phyloP scores from a whole-genome alignment of 2,888 invertebrate genomes.

The Eremobia ochroleuca region DNA sequence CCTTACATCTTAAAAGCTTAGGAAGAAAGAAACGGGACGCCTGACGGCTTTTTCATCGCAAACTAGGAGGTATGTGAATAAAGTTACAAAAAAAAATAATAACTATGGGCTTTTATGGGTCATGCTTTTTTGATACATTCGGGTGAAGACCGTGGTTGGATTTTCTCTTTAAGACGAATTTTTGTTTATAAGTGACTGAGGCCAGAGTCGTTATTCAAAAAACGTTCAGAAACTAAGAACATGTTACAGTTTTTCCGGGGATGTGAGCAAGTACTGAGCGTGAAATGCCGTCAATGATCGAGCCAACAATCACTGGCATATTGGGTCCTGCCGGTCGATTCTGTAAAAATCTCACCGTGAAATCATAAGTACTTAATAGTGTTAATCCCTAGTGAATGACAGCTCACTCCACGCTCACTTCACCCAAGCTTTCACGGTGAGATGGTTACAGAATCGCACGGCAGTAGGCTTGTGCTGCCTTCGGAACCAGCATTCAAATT shows the following conservation, averaged over 20 bases:
- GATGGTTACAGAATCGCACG: too few species aligned
- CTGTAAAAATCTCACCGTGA: too few species aligned
- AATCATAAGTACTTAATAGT: too few species aligned
- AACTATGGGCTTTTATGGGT: too few species aligned
- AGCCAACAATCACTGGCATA: not conserved
- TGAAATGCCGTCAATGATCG: not conserved
- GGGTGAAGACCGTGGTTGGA: not conserved
- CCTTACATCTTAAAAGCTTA: slow-evolving; percentile 15
- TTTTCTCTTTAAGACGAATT: not conserved
- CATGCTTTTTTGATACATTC: not conserved
- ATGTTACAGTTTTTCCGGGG: not conserved
- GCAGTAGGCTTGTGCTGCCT: not conserved
- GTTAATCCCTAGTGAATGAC: too few species aligned
- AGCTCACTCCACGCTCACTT: too few species aligned
- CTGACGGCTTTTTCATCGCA: slow-evolving; percentile 35
- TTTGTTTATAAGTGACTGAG: not conserved
- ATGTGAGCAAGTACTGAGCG: not conserved
- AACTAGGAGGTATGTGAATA: slow-evolving; percentile 29
- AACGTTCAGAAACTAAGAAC: not conserved
- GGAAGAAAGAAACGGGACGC: slow-evolving; percentile 19
- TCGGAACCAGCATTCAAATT: not conserved
- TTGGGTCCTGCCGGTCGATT: too few species aligned
- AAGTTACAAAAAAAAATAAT: not conserved
- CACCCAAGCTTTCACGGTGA: too few species aligned
- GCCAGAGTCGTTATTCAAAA: not conserved